Evolutionary conservation across 2,888 invertebrate genomes (phyloP).

Genomic region (Anodontia alba): DNA sequence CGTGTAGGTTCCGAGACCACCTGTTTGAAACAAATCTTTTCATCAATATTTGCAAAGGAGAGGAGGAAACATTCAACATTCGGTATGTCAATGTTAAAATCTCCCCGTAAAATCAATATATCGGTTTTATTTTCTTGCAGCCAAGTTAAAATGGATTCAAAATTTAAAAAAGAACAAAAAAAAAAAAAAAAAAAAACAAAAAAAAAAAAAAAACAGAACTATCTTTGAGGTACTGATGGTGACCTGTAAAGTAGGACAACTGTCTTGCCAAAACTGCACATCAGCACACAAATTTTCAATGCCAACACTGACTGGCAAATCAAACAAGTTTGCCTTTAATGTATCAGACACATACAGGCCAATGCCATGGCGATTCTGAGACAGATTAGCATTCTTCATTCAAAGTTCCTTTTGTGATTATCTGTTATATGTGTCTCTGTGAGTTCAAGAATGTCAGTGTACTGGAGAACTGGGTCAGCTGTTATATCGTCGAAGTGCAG

Average conservation of each 20-base stretch:
- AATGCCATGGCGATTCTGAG: constrained; percentile 23
- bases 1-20: constrained; percentile 13
- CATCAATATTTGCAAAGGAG: neutral
- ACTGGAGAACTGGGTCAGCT: constrained; percentile 11
- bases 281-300: constrained; percentile 29
- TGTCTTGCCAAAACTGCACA: neutral
- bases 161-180: constrained; percentile 13
- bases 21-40: constrained; percentile 17
- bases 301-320: constrained; percentile 2
- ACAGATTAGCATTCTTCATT: neutral
- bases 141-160: constrained; percentile 4
- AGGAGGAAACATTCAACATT: neutral
- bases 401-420: neutral
- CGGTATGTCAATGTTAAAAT: constrained; percentile 36
- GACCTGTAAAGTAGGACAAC: constrained; percentile 26
- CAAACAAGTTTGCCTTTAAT: neutral
- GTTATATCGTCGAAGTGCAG: constrained; percentile 29
- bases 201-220: too few species aligned
- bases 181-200: too few species aligned
- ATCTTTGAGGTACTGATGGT: constrained; percentile 24
- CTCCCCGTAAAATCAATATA: constrained; percentile 18
- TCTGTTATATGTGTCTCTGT: constrained; percentile 28
- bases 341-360: constrained; percentile 20
- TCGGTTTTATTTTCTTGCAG: neutral
- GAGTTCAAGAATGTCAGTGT: constrained; percentile 23